These are phyloP conservation scores for Philhelius pedissequus DNA, from an alignment of 2,888 invertebrate species.

Conservation along the genomic window DNA sequence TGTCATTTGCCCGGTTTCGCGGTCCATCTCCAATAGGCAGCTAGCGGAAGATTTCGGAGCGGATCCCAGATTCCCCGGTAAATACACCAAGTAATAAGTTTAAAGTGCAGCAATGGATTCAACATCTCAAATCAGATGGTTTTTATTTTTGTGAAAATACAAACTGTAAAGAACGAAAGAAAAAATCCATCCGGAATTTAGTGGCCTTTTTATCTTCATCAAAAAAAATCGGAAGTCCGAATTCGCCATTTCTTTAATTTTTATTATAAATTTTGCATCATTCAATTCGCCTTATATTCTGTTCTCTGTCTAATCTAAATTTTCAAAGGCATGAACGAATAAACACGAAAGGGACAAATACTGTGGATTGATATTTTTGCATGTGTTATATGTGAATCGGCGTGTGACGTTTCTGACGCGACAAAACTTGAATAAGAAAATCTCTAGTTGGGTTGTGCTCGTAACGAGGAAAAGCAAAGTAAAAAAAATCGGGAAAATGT, in stretches of 20 bases:
- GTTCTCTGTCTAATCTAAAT: slow-evolving; percentile 8
- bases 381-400: slow-evolving; percentile 34
- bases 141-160: background rate
- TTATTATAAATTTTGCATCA: background rate
- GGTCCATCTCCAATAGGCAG: slow-evolving; percentile 40
- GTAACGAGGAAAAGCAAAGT: slow-evolving; percentile 9
- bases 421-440: slow-evolving; percentile 44
- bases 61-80: slow-evolving; percentile 5
- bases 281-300: slow-evolving; percentile 18
- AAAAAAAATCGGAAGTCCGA: slow-evolving; percentile 30
- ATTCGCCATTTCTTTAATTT: slow-evolving; percentile 44
- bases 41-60: slow-evolving; percentile 37
- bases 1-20: slow-evolving; percentile 40
- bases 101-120: slow-evolving; percentile 57
- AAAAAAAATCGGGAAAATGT: slow-evolving; percentile 59
- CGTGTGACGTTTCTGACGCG: slow-evolving; percentile 65
- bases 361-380: background rate
- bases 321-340: background rate
- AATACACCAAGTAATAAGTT: slow-evolving; percentile 10
- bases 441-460: slow-evolving; percentile 10
- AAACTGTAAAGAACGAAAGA: slow-evolving; percentile 28
- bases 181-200: slow-evolving; percentile 32
- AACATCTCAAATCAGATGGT: slow-evolving; percentile 37
- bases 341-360: background rate
- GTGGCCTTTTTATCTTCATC: slow-evolving; percentile 11